These are phyloP conservation scores for Lasioglossum lativentre DNA, from an alignment of 2,888 invertebrate genomes.

Conservation along the genomic window DNA sequence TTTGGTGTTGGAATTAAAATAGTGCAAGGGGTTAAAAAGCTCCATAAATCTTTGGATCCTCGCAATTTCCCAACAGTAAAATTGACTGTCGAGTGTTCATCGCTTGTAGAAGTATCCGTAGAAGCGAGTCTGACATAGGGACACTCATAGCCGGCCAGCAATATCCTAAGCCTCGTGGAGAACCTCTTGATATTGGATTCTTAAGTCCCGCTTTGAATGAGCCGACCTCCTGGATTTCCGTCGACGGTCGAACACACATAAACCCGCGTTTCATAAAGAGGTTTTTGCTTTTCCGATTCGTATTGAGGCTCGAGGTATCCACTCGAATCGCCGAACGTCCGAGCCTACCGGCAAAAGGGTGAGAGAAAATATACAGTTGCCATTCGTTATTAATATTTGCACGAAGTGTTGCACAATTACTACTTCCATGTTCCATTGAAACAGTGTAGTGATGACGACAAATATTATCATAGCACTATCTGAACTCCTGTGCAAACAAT, in stretches of 20 bases:
- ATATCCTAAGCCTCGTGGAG: constrained; percentile 71
- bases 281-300: neutral
- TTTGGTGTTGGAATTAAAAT: no score
- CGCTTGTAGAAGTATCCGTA: neutral
- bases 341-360: neutral
- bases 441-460: neutral
- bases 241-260: constrained; percentile 31
- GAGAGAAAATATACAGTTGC: neutral
- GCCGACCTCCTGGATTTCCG: neutral
- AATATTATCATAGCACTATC: neutral
- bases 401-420: neutral
- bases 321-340: neutral
- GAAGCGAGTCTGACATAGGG: neutral
- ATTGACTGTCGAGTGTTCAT: neutral
- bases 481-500: neutral
- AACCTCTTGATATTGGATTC: constrained; percentile 75
- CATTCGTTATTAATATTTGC: neutral
- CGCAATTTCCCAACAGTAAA: no score
- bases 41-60: neutral
- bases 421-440: neutral
- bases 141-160: constrained; percentile 55
- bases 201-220: constrained; percentile 67
- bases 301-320: neutral
- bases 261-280: neutral
- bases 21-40: neutral